These are phyloP conservation scores for Nephrocerus scutellatus DNA, from an alignment of 2,888 invertebrate species.

Conservation along the genomic window DNA sequence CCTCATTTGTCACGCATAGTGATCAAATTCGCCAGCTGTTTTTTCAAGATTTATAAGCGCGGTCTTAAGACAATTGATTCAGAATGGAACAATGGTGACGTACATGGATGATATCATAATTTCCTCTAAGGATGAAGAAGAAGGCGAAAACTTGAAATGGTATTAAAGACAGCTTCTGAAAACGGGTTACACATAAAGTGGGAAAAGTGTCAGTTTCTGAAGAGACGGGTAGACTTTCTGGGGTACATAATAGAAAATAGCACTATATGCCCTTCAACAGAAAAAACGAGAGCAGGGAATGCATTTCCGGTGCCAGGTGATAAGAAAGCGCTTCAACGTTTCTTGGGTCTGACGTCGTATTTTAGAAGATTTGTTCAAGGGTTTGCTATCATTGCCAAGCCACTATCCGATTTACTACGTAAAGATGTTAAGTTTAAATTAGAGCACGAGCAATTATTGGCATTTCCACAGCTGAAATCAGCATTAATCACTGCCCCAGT, in stretches of 20 bases:
- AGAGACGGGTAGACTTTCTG: constrained; percentile 1
- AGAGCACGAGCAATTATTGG: constrained; percentile 2
- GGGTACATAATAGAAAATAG: constrained; percentile 7
- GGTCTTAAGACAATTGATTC: constrained; percentile 4
- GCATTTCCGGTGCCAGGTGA: constrained; percentile 12
- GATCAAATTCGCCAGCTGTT: constrained; percentile 6
- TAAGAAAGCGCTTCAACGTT: constrained; percentile 11
- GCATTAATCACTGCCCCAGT: constrained; percentile 13
- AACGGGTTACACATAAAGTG: constrained; percentile 8
- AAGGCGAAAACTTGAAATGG: constrained; percentile 4
- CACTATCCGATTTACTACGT: constrained; percentile 28
- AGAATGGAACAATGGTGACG: background rate
- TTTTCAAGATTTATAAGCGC: constrained; percentile 2
- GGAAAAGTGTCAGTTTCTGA: constrained; percentile 12
- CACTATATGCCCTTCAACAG: constrained; percentile 10
- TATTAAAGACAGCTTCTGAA: background rate
- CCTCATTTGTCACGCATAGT: constrained; percentile 15
- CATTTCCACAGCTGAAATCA: constrained; percentile 15
- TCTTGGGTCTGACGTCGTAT: constrained; percentile 17
- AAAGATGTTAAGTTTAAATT: constrained; percentile 16
- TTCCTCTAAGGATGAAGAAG: constrained; percentile 12
- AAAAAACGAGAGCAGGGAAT: constrained; percentile 12
- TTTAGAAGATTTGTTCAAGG: constrained; percentile 13
- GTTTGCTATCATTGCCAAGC: constrained; percentile 31
- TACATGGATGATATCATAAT: constrained; percentile 19